Percentiles rank a stretch among this genome's conserved stretches.
These are phyloP conservation scores for Theocolax elegans DNA, from an alignment of 1,140 invertebrate species.

Conservation along the genomic window DNA sequence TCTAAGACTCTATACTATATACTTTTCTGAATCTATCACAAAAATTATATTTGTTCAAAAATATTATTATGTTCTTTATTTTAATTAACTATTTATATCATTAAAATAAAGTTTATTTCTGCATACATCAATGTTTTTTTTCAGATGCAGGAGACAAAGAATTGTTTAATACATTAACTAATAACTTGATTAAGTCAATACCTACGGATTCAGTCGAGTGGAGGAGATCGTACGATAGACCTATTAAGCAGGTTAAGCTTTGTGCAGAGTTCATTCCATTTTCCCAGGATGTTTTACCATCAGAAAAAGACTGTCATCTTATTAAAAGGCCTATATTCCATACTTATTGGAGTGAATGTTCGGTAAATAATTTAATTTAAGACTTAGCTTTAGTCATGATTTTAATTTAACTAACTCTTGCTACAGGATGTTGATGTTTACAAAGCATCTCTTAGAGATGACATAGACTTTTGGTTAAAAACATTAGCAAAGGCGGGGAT, in stretches of 20 bases:
- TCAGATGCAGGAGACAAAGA: slow-evolving; percentile 89
- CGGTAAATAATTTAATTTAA: slow-evolving; percentile 71
- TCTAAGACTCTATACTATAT: too few species aligned
- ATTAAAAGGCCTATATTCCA: slow-evolving; percentile 91
- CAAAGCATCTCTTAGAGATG: slow-evolving; percentile 85
- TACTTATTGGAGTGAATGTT: slow-evolving; percentile 95
- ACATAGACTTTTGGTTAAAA: slow-evolving; percentile 89
- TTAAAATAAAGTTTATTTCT: neutral
- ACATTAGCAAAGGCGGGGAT: slow-evolving; percentile 80
- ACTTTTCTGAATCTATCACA: too few species aligned
- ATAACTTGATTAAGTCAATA: slow-evolving; percentile 80
- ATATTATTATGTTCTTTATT: too few species aligned
- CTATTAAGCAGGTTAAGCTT: slow-evolving; percentile 84
- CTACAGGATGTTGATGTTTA: slow-evolving; percentile 91
- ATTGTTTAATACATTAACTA: slow-evolving; percentile 85
- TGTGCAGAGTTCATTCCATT: slow-evolving; percentile 88
- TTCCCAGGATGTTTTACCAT: slow-evolving; percentile 75
- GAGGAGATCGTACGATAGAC: slow-evolving; percentile 84
- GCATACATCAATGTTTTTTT: too few species aligned
- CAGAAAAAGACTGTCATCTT: slow-evolving; percentile 80
- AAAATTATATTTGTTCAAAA: too few species aligned
- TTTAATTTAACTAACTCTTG: slow-evolving; percentile 32
- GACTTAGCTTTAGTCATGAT: neutral
- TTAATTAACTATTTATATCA: too few species aligned
- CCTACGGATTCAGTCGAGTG: slow-evolving; percentile 90